A percentile compares a stretch with the other conserved stretches of the same genome.
These are phyloP conservation scores for Lysandra coridon DNA, from an alignment of 2,888 invertebrate genomes.

Conservation along the genomic window DNA sequence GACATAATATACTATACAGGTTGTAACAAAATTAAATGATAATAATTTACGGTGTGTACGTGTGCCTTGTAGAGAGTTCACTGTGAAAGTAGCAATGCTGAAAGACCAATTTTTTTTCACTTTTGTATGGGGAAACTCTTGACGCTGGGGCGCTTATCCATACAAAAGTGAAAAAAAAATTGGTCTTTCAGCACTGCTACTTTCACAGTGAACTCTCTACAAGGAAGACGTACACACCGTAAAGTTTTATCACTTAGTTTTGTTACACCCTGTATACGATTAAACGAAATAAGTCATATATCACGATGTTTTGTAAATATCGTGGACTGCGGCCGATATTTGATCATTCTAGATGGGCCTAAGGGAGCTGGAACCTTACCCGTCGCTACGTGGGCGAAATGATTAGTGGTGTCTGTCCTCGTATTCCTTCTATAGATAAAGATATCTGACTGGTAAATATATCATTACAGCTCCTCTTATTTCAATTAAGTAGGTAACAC, in stretches of 20 bases:
- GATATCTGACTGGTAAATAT: background rate
- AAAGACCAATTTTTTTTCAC: no score
- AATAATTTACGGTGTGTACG: no score
- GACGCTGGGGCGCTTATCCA: no score
- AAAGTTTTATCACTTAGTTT: no score
- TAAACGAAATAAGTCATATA: background rate
- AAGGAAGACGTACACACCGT: no score
- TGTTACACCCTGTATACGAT: background rate
- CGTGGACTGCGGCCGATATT: background rate
- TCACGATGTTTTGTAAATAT: conserved; percentile 11
- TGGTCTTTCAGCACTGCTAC: no score
- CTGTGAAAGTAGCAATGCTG: no score
- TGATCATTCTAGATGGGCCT: background rate
- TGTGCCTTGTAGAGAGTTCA: no score
- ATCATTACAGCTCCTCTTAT: background rate
- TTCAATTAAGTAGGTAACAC: background rate
- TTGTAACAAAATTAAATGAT: no score
- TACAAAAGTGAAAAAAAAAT: no score
- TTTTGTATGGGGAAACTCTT: no score
- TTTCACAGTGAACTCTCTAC: no score
- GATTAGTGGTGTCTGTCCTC: background rate
- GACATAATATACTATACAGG: background rate
- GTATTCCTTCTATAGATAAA: background rate
- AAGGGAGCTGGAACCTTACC: background rate
- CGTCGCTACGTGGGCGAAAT: conserved; percentile 17